A percentile compares a stretch with the other conserved stretches of the same genome.
Evolutionary conservation across 2,797 vertebrate species (phyloP).

Genomic region (Melanotaenia trifasciata): DNA sequence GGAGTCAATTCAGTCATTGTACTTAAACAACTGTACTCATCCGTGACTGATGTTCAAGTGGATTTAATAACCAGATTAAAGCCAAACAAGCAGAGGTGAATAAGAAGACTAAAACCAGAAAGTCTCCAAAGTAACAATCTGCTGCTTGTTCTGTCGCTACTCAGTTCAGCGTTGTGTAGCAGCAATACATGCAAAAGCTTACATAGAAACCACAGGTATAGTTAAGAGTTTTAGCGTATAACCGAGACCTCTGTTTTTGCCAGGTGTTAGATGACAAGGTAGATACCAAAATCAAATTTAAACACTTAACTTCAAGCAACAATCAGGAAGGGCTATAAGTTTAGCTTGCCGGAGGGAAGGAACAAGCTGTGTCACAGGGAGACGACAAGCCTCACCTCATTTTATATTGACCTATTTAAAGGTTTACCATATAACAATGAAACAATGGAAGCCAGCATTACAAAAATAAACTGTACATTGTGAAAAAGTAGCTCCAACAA

Average conservation of each 20-base stretch:
- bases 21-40: constrained; percentile 18
- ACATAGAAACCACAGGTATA: neutral
- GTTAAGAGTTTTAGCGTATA: neutral
- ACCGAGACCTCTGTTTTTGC: neutral
- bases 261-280: neutral
- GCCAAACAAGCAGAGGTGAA: neutral
- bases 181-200: neutral
- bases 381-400: neutral
- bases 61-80: constrained; percentile 17
- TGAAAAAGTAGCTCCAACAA: neutral
- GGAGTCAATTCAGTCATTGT: constrained; percentile 5
- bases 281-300: neutral
- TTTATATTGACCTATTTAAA: neutral
- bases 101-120: neutral
- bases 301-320: neutral
- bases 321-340: neutral
- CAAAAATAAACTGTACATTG: neutral
- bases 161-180: neutral
- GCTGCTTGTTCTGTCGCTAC: neutral
- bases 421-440: neutral
- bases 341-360: neutral
- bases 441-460: neutral
- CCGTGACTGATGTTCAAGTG: constrained; percentile 18
- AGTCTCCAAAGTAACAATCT: neutral
- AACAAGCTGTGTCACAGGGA: neutral